A percentile compares a stretch with the other conserved stretches of the same genome.
These are phyloP conservation scores for Carassius auratus DNA, from an alignment of 2,113 vertebrate species.

Conservation along the genomic window DNA sequence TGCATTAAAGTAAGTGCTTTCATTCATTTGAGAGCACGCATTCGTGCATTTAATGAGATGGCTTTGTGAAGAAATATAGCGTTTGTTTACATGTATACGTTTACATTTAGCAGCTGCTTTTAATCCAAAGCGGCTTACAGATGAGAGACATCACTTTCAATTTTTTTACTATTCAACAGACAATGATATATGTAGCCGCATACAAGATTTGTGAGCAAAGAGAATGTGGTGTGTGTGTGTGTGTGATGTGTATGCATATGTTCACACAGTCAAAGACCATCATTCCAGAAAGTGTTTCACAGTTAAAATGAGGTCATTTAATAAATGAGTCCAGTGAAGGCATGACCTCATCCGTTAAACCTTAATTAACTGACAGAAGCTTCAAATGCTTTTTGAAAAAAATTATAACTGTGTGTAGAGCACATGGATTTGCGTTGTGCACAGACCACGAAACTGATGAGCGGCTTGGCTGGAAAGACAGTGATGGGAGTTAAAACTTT, in stretches of 20 bases:
- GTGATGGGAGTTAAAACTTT: background rate
- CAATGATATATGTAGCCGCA: background rate
- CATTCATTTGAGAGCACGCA: background rate
- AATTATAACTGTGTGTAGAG: background rate
- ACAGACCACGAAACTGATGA: background rate
- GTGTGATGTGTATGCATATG: background rate
- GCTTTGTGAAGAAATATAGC: background rate
- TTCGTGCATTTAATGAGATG: background rate
- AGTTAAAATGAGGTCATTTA: background rate
- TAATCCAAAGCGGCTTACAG: background rate
- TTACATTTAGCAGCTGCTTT: conserved; percentile 1
- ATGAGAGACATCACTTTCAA: background rate
- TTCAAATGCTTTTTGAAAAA: background rate
- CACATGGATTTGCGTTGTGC: background rate
- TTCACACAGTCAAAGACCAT: background rate
- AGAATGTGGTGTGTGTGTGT: background rate
- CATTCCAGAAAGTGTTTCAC: background rate
- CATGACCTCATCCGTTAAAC: background rate
- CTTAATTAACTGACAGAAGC: conserved; percentile 5
- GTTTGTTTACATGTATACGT: background rate
- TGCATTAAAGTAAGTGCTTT: background rate
- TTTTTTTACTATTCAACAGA: background rate
- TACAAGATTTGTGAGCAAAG: background rate
- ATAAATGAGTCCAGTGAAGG: background rate
- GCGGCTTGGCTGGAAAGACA: background rate